These are phyloP conservation scores for Apantesis nais DNA, from an alignment of 2,888 invertebrate species.

Conservation along the genomic window DNA sequence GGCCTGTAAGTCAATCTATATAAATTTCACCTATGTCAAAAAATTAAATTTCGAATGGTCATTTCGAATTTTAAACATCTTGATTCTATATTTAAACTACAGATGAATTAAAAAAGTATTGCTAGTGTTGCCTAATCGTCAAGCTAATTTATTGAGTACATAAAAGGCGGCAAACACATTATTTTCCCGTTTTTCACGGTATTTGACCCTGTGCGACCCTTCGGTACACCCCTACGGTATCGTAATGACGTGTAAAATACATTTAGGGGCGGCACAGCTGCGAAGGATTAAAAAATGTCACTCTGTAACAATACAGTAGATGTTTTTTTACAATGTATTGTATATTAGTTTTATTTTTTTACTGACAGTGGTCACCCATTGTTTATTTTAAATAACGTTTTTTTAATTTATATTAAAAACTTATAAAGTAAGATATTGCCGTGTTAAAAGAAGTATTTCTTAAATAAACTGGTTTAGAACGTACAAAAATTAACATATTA, in stretches of 20 bases:
- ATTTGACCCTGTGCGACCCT: slow-evolving; percentile 65
- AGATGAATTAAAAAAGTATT: not conserved
- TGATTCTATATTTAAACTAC: not conserved
- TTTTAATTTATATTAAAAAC: not conserved
- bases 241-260: slow-evolving; percentile 78
- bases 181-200: slow-evolving; percentile 76
- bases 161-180: slow-evolving; percentile 57
- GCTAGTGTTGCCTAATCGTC: slow-evolving; percentile 19
- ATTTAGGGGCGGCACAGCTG: slow-evolving; percentile 49
- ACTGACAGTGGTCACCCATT: slow-evolving; percentile 23
- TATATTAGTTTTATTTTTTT: slow-evolving; percentile 38
- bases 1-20: not conserved
- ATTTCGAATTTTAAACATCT: not conserved
- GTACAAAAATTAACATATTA: slow-evolving; percentile 29
- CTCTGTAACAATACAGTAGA: slow-evolving; percentile 35
- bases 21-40: not conserved
- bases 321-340: slow-evolving; percentile 27
- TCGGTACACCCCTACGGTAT: slow-evolving; percentile 46
- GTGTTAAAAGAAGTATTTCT: not conserved
- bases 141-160: slow-evolving; percentile 48
- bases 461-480: not conserved
- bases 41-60: not conserved
- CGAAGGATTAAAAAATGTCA: slow-evolving; percentile 44
- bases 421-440: not conserved
- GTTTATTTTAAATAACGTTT: not conserved